Percentiles rank a stretch among this genome's conserved stretches.
phyloP scores from a whole-genome alignment of 2,113 vertebrate species.

The Dinomys branickii region DNA sequence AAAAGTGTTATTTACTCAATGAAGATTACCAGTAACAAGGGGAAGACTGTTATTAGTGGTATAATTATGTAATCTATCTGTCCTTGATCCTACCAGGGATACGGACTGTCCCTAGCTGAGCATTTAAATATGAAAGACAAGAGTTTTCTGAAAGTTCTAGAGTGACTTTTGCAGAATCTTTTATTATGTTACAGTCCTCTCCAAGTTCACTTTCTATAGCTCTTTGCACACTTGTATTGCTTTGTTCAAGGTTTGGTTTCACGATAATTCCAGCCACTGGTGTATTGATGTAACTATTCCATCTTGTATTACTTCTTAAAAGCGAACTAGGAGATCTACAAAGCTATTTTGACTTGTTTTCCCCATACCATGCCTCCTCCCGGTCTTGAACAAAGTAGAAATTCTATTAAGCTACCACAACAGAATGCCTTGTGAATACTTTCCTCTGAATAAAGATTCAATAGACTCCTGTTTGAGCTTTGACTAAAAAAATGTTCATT shows the following conservation, averaged over 20 bases:
- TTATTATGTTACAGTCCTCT: slow-evolving; percentile 70
- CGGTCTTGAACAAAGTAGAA: slow-evolving; percentile 51
- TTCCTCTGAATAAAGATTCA: slow-evolving; percentile 65
- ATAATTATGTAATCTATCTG: no score
- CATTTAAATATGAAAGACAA: slow-evolving; percentile 47
- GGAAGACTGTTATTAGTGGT: not conserved
- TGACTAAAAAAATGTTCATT: not conserved
- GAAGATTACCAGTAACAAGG: not conserved
- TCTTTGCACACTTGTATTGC: slow-evolving; percentile 63
- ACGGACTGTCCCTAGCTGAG: not conserved
- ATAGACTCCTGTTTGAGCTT: slow-evolving; percentile 17
- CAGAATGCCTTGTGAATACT: no score
- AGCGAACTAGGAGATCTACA: slow-evolving; percentile 84
- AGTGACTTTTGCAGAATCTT: slow-evolving; percentile 92
- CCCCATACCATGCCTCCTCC: slow-evolving; percentile 48
- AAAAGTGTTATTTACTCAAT: not conserved
- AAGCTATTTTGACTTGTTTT: not conserved
- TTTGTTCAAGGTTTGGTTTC: slow-evolving; percentile 82
- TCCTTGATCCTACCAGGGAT: not conserved
- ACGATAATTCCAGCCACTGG: slow-evolving; percentile 88
- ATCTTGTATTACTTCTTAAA: slow-evolving; percentile 80
- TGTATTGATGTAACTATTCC: slow-evolving; percentile 86
- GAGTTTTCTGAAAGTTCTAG: slow-evolving; percentile 87
- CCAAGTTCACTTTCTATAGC: slow-evolving; percentile 63
- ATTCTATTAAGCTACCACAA: slow-evolving; percentile 10